phyloP scores from a whole-genome alignment of 2,797 vertebrate genomes.

The Arnoldichthys spilopterus region DNA sequence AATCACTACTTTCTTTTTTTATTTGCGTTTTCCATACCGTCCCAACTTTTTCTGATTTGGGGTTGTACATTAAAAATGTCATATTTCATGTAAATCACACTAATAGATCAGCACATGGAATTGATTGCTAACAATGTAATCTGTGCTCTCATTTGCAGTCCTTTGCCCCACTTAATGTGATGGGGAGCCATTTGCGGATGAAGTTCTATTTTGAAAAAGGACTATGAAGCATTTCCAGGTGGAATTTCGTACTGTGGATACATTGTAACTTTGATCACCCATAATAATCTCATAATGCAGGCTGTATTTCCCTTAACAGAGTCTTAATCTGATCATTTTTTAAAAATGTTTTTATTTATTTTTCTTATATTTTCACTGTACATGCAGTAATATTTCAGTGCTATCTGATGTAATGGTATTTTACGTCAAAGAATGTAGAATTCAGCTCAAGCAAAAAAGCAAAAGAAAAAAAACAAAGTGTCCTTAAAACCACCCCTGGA shows the following conservation, averaged over 20 bases:
- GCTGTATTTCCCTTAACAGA: background rate
- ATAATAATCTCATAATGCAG: background rate
- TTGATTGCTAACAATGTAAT: slow-evolving; percentile 1
- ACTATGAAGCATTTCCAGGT: slow-evolving; percentile 11
- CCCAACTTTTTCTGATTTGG: too few species aligned
- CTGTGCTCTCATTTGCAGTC: slow-evolving; percentile 78
- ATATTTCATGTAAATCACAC: background rate
- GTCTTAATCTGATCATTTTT: too few species aligned
- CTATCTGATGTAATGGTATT: too few species aligned
- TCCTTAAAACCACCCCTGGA: slow-evolving; percentile 21
- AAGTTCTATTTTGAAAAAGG: slow-evolving; percentile 10
- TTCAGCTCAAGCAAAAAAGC: background rate
- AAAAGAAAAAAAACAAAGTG: slow-evolving; percentile 22
- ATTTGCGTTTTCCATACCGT: too few species aligned
- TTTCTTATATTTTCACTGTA: slow-evolving; percentile 1
- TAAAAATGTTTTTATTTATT: background rate
- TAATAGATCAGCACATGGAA: background rate
- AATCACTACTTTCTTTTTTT: too few species aligned
- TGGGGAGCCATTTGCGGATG: slow-evolving; percentile 15
- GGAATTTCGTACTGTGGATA: slow-evolving; percentile 22
- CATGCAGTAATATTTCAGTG: background rate
- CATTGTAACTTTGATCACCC: background rate
- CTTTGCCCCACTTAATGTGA: slow-evolving; percentile 87
- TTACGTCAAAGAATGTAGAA: background rate
- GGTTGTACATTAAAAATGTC: too few species aligned